phyloP scores from a whole-genome alignment of 2,888 invertebrate genomes.

The Amiota communis region DNA sequence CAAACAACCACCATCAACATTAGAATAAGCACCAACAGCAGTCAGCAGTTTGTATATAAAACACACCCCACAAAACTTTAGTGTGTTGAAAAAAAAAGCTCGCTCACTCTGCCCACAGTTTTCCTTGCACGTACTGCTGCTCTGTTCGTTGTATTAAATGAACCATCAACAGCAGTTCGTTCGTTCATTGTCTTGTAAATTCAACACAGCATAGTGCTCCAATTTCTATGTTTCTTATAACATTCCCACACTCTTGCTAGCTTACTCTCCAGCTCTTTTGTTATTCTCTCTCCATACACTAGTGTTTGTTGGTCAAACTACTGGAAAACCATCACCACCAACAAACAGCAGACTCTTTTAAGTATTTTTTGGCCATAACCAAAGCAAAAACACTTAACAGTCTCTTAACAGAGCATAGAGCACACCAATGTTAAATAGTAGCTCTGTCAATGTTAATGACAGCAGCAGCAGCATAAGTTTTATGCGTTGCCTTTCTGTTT shows the following conservation, averaged over 20 bases:
- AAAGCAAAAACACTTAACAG: neutral
- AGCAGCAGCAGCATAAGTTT: slow-evolving; percentile 15
- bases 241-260: neutral
- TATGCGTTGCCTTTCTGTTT: neutral
- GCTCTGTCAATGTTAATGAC: neutral
- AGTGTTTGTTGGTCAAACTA: slow-evolving; percentile 18
- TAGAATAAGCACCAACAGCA: neutral
- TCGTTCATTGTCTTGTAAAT: neutral
- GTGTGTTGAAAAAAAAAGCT: neutral
- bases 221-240: slow-evolving; percentile 2
- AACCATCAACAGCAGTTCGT: neutral
- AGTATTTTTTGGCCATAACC: neutral
- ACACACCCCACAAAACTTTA: neutral
- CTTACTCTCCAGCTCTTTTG: neutral
- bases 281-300: neutral
- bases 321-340: neutral
- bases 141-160: too few relatives aligned
- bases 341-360: neutral
- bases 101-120: neutral
- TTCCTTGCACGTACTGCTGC: too few relatives aligned
- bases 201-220: slow-evolving; percentile 16
- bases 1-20: too few relatives aligned
- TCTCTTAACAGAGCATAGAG: neutral
- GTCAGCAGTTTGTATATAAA: neutral
- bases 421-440: neutral